Evolutionary conservation across 2,113 vertebrate species (phyloP).

Genomic region (Mesembrinibis cayennensis): DNA sequence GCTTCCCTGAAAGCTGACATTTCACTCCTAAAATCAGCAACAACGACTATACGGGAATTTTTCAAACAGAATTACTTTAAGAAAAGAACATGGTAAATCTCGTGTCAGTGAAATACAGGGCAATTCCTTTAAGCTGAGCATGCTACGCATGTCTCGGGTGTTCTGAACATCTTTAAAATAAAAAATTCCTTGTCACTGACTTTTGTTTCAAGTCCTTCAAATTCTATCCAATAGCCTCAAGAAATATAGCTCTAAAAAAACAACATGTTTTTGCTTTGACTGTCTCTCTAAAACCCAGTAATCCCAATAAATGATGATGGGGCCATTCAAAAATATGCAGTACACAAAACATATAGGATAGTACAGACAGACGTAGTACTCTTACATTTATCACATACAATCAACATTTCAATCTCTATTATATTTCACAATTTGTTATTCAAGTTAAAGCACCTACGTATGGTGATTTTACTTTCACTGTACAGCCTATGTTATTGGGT

Average conservation of each 20-base stretch:
- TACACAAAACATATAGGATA: constrained; percentile 80
- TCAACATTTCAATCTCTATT: constrained; percentile 81
- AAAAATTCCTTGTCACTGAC: neutral
- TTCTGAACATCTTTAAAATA: constrained; percentile 4
- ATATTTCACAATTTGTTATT: constrained; percentile 82
- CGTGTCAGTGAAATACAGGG: neutral
- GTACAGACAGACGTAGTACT: constrained; percentile 82
- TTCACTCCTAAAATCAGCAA: constrained; percentile 16
- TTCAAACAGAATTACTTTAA: constrained; percentile 16
- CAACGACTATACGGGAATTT: neutral
- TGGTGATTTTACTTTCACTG: constrained; percentile 82
- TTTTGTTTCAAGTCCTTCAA: constrained; percentile 1
- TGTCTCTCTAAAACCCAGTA: constrained; percentile 77
- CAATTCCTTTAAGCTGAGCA: constrained; percentile 4
- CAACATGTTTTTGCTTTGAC: constrained; percentile 84
- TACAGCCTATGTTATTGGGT: constrained; percentile 81
- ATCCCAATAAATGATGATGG: constrained; percentile 67
- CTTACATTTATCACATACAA: constrained; percentile 86
- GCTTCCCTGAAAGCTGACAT: constrained; percentile 45
- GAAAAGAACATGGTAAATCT: neutral
- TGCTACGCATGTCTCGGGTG: neutral
- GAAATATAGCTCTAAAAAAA: constrained; percentile 42
- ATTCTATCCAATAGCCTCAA: constrained; percentile 55
- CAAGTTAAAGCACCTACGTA: constrained; percentile 80
- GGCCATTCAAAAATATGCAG: constrained; percentile 79